phyloP scores from a whole-genome alignment of 2,888 invertebrate species.

The Epirrita christyi region DNA sequence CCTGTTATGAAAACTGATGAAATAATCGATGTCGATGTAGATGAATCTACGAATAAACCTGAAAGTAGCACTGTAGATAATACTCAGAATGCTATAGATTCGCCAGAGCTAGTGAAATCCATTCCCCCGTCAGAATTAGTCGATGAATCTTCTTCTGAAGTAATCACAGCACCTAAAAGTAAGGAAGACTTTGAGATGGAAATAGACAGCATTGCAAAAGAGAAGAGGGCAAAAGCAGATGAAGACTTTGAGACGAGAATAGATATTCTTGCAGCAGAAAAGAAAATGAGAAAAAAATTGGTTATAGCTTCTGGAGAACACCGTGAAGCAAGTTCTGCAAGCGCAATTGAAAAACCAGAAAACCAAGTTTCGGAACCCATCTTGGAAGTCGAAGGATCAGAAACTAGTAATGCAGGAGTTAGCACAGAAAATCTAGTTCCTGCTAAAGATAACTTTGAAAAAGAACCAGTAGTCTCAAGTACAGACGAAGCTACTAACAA shows the following conservation, averaged over 20 bases:
- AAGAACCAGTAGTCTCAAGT: slow-evolving; percentile 1
- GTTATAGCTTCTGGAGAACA: neutral
- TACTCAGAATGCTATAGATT: neutral
- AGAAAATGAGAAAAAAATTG: neutral
- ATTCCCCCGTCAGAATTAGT: neutral
- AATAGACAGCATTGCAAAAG: slow-evolving; percentile 4
- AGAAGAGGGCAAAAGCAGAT: neutral
- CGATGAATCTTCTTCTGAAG: neutral
- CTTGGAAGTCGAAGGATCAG: neutral
- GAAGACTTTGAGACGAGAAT: slow-evolving; percentile 6
- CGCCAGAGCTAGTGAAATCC: neutral
- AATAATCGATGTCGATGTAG: slow-evolving; percentile 13
- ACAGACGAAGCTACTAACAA: slow-evolving; percentile 36
- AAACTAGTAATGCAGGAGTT: neutral
- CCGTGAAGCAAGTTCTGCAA: neutral
- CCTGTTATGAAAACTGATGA: slow-evolving; percentile 6
- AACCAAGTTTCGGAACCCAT: neutral
- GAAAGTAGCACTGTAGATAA: neutral
- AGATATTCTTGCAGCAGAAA: slow-evolving; percentile 1
- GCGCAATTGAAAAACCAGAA: slow-evolving; percentile 1
- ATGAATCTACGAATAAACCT: neutral
- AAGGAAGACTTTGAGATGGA: slow-evolving; percentile 4
- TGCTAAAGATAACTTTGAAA: neutral
- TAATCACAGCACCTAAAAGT: slow-evolving; percentile 1
- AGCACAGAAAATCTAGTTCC: neutral